Evolutionary conservation across 2,888 invertebrate species (phyloP), one percentile per base, ranked within the genome.

Genomic region (Tenthredo distinguenda): DNA sequence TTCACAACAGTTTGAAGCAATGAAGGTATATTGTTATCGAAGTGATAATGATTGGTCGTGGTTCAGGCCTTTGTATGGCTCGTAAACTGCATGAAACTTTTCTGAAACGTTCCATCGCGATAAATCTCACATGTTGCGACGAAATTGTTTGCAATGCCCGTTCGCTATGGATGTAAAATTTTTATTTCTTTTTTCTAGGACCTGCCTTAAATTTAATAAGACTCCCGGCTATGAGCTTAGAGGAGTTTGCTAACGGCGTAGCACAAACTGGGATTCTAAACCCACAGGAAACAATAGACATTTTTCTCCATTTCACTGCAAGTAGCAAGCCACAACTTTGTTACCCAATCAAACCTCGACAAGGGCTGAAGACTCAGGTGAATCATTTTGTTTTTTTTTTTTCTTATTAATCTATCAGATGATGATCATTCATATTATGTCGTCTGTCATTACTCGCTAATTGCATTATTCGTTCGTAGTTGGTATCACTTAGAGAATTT

Each of bases 281-380:
- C 1, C 96, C 97, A 87, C 97, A 98, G 93, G 99, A 99, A 94
- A 98, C 98, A 15, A 98, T 98, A 87, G 98, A 99, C 92, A 97
- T 99, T 93, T 99, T 99, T 95, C 95, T 99, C 90, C 97, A 99
- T 94, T 99, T 98, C 92, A 99, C 99, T 84, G 99, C 99, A 58
- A 96, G 96, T 89, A 96, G 96, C 88, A 98, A 98, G 93, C 99
- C 99, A 31, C 94, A 94, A 88, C 94, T 99, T 84, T 96, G 96
- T 85, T 99, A 98, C 93, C 97, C 97, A 9, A 96, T 96, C 76
- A 98, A 97, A 93, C 95, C 97, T 15, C 95, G 99, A 88, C 95
- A 97, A 87, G 99, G 99, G 89, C 95, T 99, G 21, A 98, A 98
- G 94, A 97, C 98, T 88, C 98, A 97, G 95, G 97, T 97, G 94